Evolutionary conservation across 2,113 vertebrate genomes (phyloP), one percentile per base, ranked within the genome.

Genomic region (Chamaea fasciata): DNA sequence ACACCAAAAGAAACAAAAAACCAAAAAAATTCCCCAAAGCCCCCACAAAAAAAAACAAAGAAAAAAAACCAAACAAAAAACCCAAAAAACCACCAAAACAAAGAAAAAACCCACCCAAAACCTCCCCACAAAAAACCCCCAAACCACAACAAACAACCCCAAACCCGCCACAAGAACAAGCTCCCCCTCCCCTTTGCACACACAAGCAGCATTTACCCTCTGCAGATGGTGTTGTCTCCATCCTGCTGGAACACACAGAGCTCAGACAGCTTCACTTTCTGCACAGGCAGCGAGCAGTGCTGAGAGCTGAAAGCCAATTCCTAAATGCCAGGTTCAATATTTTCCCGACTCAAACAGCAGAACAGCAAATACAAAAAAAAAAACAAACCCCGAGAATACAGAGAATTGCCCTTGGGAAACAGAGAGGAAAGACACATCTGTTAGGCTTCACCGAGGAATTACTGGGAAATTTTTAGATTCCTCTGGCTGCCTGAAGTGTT

Each of bases 401-500:
- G 73, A 65, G 74, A 17, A 9, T 10, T 46, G 4, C 26, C 69
- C 52, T 83, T n/a, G 63, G 80, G 85, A 63, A 89, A 22, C 14
- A 68, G 57, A 22, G 2, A 52, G 68, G 57, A 90, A 79, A 70
- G 53, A 20, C 30, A 33, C 27, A 39, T 33, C 57, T 64, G 41
- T 35, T 28, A 26, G 14, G 13, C 12, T 55, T 11, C 21, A 49
- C 15, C 16, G 44, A 62, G 50, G 44, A 71, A 26, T 12, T 5
- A 14, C 2, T 49, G 65, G 75, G 56, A 68, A 79, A 11, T 2
- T 14, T 64, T 73, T 70, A 41, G 30, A 33, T 50, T 65, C 64
- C 70, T 6, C 8, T 6, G 33, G 5, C 28, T 9, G 31, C 0
- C 0, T 26, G 1, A 47, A 77, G 23, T 1, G 21, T 69, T 92